Evolutionary conservation across 2,888 invertebrate genomes (phyloP).

Genomic region (Cinara cedri): DNA sequence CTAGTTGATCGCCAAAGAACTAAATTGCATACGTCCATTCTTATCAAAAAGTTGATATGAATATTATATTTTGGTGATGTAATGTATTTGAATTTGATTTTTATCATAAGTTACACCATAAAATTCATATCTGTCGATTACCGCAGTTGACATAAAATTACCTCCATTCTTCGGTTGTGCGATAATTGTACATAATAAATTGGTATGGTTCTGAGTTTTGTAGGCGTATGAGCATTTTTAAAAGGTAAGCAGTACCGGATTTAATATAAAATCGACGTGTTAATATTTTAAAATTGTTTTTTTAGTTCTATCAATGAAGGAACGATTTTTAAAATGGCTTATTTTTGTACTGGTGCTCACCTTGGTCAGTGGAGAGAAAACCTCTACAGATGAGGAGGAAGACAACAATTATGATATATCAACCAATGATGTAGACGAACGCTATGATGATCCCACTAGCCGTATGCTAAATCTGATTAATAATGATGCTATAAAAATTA

Average conservation of each 20-base stretch:
- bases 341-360: constrained; percentile 18
- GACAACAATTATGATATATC: constrained; percentile 32
- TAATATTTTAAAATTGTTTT: background rate
- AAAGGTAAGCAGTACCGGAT: background rate
- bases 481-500: constrained; percentile 37
- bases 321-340: constrained; percentile 31
- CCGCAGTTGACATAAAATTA: background rate
- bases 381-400: constrained; percentile 33
- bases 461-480: constrained; percentile 41
- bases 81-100: constrained; percentile 45
- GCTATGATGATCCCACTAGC: constrained; percentile 4
- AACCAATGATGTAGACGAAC: constrained; percentile 24
- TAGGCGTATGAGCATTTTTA: background rate
- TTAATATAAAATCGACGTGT: background rate
- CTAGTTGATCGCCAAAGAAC: constrained; percentile 15
- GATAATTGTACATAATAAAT: background rate
- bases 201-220: constrained; percentile 6
- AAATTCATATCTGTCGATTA: background rate
- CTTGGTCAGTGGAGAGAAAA: background rate
- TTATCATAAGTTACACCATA: constrained; percentile 25
- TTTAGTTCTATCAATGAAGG: constrained; percentile 47
- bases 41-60: constrained; percentile 36
- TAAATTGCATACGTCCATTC: background rate
- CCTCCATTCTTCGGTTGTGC: background rate
- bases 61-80: constrained; percentile 38